phyloP scores from a whole-genome alignment of 1,140 invertebrate species.

The Drosophila ficusphila region DNA sequence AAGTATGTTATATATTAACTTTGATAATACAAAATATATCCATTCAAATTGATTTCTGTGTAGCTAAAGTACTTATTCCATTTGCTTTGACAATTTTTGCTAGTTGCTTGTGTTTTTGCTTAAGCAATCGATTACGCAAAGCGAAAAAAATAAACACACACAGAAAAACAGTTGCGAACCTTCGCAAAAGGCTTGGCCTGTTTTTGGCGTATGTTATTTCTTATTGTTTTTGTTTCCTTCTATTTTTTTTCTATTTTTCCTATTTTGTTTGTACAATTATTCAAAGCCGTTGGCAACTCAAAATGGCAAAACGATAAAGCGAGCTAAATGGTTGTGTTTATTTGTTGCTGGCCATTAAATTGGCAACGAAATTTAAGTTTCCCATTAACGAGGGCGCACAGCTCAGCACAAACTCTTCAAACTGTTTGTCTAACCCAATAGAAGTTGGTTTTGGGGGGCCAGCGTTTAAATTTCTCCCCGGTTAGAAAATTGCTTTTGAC shows the following conservation, averaged over 20 bases:
- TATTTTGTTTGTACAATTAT: conserved; percentile 30
- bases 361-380: conserved; percentile 32
- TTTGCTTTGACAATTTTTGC: conserved; percentile 43
- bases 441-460: conserved; percentile 1
- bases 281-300: conserved; percentile 20
- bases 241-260: not conserved
- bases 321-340: conserved; percentile 45
- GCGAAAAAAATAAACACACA: conserved; percentile 34
- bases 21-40: not conserved
- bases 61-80: conserved; percentile 4
- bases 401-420: conserved; percentile 1
- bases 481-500: conserved; percentile 55
- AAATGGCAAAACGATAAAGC: conserved; percentile 46
- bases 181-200: conserved; percentile 34
- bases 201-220: conserved; percentile 4
- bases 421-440: conserved; percentile 19
- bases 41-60: not conserved
- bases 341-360: conserved; percentile 29
- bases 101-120: conserved; percentile 30
- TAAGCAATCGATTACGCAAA: conserved; percentile 66
- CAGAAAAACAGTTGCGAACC: conserved; percentile 36
- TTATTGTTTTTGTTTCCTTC: conserved; percentile 4
- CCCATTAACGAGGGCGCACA: conserved; percentile 28
- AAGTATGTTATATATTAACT: not conserved
- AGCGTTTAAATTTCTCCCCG: conserved; percentile 25